These are phyloP conservation scores for Leuciscus idus DNA, from an alignment of 2,113 vertebrate species.

Conservation along the genomic window DNA sequence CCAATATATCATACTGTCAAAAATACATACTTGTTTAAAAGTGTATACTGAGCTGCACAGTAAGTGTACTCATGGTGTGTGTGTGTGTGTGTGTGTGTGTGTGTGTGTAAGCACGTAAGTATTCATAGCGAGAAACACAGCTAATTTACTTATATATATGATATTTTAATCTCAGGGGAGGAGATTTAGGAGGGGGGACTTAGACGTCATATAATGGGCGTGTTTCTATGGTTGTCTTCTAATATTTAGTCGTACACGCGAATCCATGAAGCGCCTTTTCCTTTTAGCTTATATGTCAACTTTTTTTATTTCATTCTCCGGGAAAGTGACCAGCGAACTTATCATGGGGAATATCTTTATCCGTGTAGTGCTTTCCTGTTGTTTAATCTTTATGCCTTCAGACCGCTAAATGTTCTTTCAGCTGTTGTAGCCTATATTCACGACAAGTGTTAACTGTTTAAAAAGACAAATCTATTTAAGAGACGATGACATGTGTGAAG, in stretches of 20 bases:
- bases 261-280: background rate
- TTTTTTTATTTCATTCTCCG: background rate
- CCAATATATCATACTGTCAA: too few relatives aligned
- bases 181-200: too few relatives aligned
- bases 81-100: too few relatives aligned
- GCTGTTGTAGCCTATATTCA: background rate
- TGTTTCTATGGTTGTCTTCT: background rate
- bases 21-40: background rate
- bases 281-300: background rate
- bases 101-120: background rate
- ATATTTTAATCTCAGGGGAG: too few relatives aligned
- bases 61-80: background rate
- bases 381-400: background rate
- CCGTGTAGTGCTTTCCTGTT: background rate
- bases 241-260: background rate
- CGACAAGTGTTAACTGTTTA: background rate
- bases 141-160: background rate
- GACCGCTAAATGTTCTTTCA: background rate
- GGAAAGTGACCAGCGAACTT: background rate
- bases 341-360: background rate
- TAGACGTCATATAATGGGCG: background rate
- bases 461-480: background rate
- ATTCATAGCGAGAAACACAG: background rate
- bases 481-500: background rate
- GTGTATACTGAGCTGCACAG: background rate